Evolutionary conservation across 2,797 vertebrate species (phyloP).

Genomic region (Thaleichthys pacificus): DNA sequence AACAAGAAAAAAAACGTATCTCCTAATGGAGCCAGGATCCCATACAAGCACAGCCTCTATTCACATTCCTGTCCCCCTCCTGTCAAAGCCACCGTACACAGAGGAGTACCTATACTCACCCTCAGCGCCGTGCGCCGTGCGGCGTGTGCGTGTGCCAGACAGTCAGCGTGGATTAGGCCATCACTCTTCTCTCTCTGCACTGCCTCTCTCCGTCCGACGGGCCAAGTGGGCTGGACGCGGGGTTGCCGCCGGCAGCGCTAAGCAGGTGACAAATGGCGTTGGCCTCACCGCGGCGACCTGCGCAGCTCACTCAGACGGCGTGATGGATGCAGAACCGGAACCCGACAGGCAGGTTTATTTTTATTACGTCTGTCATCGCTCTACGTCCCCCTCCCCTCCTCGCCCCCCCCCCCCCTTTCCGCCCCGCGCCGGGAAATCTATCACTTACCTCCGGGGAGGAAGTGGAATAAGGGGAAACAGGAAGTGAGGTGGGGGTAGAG

Average conservation of each 20-base stretch:
- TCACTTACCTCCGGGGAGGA: slow-evolving; percentile 13
- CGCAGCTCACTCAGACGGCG: slow-evolving; percentile 86
- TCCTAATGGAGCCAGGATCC: not conserved
- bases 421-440: slow-evolving; percentile 43
- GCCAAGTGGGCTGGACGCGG: slow-evolving; percentile 80
- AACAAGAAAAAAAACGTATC: not conserved
- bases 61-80: not conserved
- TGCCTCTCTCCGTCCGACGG: slow-evolving; percentile 58
- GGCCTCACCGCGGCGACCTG: slow-evolving; percentile 79
- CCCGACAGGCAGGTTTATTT: slow-evolving; percentile 83
- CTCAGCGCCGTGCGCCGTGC: not conserved
- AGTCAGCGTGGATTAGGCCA: slow-evolving; percentile 13
- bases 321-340: slow-evolving; percentile 90
- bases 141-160: not conserved
- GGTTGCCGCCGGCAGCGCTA: slow-evolving; percentile 87
- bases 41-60: not conserved
- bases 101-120: not conserved
- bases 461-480: slow-evolving; percentile 33
- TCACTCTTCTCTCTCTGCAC: slow-evolving; percentile 10
- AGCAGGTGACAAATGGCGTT: slow-evolving; percentile 96
- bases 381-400: slow-evolving; percentile 45
- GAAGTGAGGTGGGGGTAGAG: not conserved
- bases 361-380: slow-evolving; percentile 80
- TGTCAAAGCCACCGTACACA: not conserved
- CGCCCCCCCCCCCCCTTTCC: slow-evolving; percentile 34